These are phyloP conservation scores for Stramonita haemastoma DNA, from an alignment of 2,888 invertebrate species.

Conservation along the genomic window DNA sequence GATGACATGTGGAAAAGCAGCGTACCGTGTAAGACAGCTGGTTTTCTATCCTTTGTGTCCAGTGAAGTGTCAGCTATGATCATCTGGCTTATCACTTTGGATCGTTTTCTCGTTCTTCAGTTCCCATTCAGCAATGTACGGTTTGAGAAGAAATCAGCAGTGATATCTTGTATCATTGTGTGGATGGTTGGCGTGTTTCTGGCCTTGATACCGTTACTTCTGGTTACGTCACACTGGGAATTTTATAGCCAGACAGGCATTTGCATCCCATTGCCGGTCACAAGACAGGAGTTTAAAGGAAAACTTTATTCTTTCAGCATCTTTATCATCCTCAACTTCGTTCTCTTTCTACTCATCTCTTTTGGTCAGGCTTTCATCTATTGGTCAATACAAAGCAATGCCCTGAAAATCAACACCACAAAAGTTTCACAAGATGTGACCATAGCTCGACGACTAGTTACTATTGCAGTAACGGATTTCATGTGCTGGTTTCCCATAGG, in stretches of 20 bases:
- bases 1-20: constrained; percentile 16
- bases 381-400: constrained; percentile 8
- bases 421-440: neutral
- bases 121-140: constrained; percentile 11
- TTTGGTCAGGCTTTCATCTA: constrained; percentile 2
- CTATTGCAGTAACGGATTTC: constrained; percentile 4
- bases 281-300: constrained; percentile 15
- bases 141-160: neutral
- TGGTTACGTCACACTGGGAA: constrained; percentile 12
- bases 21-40: neutral
- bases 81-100: constrained; percentile 5
- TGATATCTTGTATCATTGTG: neutral
- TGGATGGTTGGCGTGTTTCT: neutral
- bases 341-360: neutral
- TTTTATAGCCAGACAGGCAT: constrained; percentile 21
- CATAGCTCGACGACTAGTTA: constrained; percentile 6
- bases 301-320: neutral
- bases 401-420: neutral
- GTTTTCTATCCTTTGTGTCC: constrained; percentile 7
- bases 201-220: neutral
- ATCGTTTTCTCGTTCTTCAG: neutral
- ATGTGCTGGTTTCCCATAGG: constrained; percentile 22
- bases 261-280: constrained; percentile 4
- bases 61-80: constrained; percentile 9
- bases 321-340: neutral